phyloP scores from a whole-genome alignment of 2,113 vertebrate species.

The Dendrocopos noguchii region DNA sequence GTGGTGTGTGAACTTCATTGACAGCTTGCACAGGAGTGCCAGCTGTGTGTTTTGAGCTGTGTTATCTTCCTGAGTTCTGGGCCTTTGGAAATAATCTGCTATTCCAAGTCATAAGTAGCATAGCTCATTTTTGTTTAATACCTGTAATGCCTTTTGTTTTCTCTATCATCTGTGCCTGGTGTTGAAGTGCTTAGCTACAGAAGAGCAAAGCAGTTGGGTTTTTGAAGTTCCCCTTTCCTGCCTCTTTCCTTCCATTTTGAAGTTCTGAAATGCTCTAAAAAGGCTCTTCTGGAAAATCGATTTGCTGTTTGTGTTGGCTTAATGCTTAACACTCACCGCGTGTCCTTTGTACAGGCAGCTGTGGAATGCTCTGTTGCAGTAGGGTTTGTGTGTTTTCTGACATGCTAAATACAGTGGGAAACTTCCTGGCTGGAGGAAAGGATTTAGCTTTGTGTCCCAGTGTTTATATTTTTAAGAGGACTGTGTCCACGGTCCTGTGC shows the following conservation, averaged over 20 bases:
- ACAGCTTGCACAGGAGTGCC: not conserved
- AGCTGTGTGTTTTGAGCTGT: not conserved
- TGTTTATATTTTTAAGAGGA: not conserved
- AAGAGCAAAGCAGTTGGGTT: not conserved
- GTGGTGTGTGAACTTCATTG: not conserved
- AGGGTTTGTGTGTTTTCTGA: conserved; percentile 2
- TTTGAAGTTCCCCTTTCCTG: not conserved
- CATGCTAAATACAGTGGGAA: not conserved
- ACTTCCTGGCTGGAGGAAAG: not conserved
- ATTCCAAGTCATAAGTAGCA: not conserved
- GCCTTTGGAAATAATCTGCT: not conserved
- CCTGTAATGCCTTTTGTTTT: not conserved
- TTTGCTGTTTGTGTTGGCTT: conserved; percentile 58
- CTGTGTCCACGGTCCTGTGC: not conserved
- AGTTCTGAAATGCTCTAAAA: conserved; percentile 13
- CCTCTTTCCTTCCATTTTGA: not conserved
- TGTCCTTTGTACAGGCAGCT: conserved; percentile 52
- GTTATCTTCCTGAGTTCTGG: not conserved
- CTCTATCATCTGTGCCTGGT: not conserved
- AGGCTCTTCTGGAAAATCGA: conserved; percentile 36
- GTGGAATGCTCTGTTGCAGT: conserved; percentile 19
- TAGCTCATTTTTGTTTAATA: not conserved
- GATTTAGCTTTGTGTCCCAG: not conserved
- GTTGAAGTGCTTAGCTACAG: not conserved
- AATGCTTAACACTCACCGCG: conserved; percentile 28